Evolutionary conservation across 2,888 invertebrate species (phyloP).

Genomic region (Drosophila trichaetosa): DNA sequence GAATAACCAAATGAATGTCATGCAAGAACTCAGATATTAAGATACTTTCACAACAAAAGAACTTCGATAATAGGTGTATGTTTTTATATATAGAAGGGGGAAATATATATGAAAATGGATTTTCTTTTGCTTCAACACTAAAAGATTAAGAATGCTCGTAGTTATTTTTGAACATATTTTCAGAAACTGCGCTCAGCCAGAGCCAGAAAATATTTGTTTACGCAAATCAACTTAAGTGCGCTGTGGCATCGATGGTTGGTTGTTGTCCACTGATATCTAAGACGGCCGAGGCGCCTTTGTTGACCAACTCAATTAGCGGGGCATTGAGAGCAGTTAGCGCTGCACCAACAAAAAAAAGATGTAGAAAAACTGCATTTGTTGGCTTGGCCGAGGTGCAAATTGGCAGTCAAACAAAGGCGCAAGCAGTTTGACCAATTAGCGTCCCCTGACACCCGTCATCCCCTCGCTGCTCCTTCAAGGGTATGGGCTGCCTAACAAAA

Average conservation of each 20-base stretch:
- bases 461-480: not conserved
- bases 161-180: not conserved
- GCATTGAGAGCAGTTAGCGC: conserved; percentile 80
- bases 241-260: not conserved
- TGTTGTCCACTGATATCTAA: conserved; percentile 7
- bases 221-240: conserved; percentile 5
- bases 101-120: not conserved
- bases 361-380: conserved; percentile 6
- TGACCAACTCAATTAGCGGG: conserved; percentile 74
- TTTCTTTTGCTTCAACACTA: too few species aligned
- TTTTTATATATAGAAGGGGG: not conserved
- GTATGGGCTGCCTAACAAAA: conserved; percentile 36
- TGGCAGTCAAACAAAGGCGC: conserved; percentile 75
- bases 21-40: not conserved
- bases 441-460: conserved; percentile 5
- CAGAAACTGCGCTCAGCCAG: not conserved
- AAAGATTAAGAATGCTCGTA: not conserved
- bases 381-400: conserved; percentile 65
- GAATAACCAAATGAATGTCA: conserved; percentile 16
- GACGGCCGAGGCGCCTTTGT: conserved; percentile 63
- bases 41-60: not conserved
- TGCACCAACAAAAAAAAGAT: conserved; percentile 28
- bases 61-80: not conserved
- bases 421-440: conserved; percentile 77
- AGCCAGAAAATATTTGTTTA: not conserved